Evolutionary conservation across 2,113 vertebrate species (phyloP).

Genomic region (Hippolais icterina): DNA sequence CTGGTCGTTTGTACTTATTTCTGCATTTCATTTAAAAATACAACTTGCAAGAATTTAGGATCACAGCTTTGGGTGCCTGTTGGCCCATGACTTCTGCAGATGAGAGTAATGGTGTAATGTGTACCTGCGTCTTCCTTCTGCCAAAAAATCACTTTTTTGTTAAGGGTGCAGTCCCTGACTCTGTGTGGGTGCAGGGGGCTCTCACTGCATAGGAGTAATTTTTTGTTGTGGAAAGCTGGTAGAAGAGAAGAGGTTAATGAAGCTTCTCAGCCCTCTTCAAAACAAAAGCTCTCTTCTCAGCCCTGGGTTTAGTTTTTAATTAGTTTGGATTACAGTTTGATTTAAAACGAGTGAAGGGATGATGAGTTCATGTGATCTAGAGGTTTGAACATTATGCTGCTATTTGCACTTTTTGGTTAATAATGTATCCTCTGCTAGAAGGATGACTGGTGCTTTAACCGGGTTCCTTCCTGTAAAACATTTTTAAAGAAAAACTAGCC

Average conservation of each 20-base stretch:
- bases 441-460: not conserved
- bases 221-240: not conserved
- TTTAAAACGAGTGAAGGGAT: slow-evolving; percentile 17
- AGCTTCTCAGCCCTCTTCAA: slow-evolving; percentile 11
- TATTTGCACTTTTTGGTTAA: slow-evolving; percentile 35
- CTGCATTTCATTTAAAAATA: not conserved
- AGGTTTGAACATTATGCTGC: slow-evolving; percentile 27
- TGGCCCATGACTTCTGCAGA: not conserved
- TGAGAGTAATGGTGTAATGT: not conserved
- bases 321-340: slow-evolving; percentile 68
- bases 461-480: not conserved
- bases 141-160: not conserved
- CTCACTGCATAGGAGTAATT: not conserved
- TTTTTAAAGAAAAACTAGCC: not conserved
- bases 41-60: not conserved
- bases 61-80: not conserved
- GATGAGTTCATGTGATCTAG: slow-evolving; percentile 42
- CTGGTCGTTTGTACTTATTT: not conserved
- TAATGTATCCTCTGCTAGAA: slow-evolving; percentile 21
- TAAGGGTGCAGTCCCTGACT: not conserved
- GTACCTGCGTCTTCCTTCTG: not conserved
- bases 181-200: not conserved
- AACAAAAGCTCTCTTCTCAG: slow-evolving; percentile 55
- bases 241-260: slow-evolving; percentile 59
- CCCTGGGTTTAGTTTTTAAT: slow-evolving; percentile 69